Percentiles rank a stretch among this genome's conserved stretches.
These are phyloP conservation scores for Amiota mariae DNA, from an alignment of 2,888 invertebrate genomes.

Conservation along the genomic window DNA sequence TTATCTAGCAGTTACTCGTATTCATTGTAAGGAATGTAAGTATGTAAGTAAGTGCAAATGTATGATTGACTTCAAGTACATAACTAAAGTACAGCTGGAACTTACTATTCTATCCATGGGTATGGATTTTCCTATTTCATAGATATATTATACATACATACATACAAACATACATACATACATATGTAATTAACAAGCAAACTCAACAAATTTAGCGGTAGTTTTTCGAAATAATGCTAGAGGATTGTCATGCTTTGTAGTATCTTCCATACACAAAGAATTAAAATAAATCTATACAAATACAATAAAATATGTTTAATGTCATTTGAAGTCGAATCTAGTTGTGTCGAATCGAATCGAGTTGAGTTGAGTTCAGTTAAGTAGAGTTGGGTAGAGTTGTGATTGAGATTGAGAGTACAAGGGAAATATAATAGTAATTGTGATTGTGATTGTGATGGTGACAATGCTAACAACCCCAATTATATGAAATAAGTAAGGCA, in stretches of 20 bases:
- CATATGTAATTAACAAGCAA: neutral
- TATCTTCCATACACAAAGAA: neutral
- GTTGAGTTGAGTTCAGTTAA: too few species aligned
- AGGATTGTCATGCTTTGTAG: neutral
- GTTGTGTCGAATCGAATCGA: too few species aligned
- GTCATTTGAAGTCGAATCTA: conserved; percentile 40
- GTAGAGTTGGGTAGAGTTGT: too few species aligned
- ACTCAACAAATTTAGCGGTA: neutral
- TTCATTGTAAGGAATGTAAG: too few species aligned
- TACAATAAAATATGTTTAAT: conserved; percentile 60
- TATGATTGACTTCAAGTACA: too few species aligned
- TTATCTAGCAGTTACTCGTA: too few species aligned
- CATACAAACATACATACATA: neutral
- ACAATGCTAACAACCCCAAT: conserved; percentile 59
- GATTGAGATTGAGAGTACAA: too few species aligned
- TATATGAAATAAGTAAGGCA: conserved; percentile 54
- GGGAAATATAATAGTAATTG: neutral
- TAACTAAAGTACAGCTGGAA: too few species aligned
- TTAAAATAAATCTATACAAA: conserved; percentile 42
- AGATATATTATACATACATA: neutral
- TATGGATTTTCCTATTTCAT: too few species aligned
- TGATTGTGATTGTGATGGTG: conserved; percentile 39
- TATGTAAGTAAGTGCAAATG: too few species aligned
- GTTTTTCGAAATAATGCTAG: neutral
- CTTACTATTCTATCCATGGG: too few species aligned